Conservation (phyloP, 2,797 vertebrate genomes). For the Distichodus sexfasciatus region DNA sequence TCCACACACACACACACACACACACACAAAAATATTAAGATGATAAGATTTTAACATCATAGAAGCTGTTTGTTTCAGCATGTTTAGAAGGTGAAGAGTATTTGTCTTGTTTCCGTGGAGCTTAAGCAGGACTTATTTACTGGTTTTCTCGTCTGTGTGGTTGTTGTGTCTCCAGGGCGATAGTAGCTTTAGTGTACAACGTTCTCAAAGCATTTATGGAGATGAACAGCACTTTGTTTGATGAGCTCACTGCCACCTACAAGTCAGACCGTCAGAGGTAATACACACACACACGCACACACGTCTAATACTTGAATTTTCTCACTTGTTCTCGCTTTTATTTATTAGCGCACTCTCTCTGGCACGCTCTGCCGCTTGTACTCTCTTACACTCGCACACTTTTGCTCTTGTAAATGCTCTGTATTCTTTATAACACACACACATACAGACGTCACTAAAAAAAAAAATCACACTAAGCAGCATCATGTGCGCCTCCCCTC, state of each 20-base stretch:
- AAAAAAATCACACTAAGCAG: no score
- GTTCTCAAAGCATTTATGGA: slow-evolving; percentile 99
- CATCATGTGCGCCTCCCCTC: no score
- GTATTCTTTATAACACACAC: no score
- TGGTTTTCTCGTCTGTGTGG: neutral
- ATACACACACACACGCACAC: slow-evolving; percentile 50
- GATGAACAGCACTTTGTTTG: slow-evolving; percentile 99
- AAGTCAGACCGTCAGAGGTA: slow-evolving; percentile 99
- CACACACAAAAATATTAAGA: neutral
- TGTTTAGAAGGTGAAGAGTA: no score
- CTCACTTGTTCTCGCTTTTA: neutral
- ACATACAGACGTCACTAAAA: no score
- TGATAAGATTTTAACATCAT: no score
- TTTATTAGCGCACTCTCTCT: neutral
- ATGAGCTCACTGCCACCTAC: slow-evolving; percentile 98
- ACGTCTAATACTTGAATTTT: neutral
- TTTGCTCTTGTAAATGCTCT: no score
- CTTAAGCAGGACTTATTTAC: neutral
- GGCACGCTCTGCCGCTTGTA: neutral
- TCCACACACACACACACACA: neutral
- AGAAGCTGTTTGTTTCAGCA: no score
- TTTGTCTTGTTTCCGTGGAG: neutral
- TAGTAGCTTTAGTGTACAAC: slow-evolving; percentile 98
- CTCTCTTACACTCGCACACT: neutral
- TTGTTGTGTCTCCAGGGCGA: slow-evolving; percentile 79